Percentiles rank a stretch among this genome's conserved stretches.
phyloP scores from a whole-genome alignment of 2,797 vertebrate species.

The Sciaenops ocellatus region DNA sequence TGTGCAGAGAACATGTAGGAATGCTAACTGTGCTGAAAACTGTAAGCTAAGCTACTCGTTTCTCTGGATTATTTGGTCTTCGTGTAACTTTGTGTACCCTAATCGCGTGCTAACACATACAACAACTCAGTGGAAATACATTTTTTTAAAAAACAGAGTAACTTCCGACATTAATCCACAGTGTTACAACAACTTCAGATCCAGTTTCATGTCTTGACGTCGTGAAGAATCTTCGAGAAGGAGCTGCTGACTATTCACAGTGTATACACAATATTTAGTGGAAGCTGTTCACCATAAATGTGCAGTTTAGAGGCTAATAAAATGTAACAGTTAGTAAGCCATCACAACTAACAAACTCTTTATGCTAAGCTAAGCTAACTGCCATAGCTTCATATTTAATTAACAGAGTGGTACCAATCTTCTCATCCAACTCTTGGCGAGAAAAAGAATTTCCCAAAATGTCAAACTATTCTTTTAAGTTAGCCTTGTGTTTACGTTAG shows the following conservation, averaged over 20 bases:
- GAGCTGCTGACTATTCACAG: conserved; percentile 59
- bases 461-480: too few relatives aligned
- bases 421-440: neutral
- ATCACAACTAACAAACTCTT: neutral
- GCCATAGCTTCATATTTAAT: too few relatives aligned
- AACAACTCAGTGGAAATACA: conserved; percentile 21
- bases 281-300: conserved; percentile 26
- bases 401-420: too few relatives aligned
- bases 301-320: too few relatives aligned
- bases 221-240: conserved; percentile 9
- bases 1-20: neutral
- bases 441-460: too few relatives aligned
- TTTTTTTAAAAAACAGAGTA: neutral
- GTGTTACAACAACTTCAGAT: conserved; percentile 21
- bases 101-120: neutral
- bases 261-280: conserved; percentile 19
- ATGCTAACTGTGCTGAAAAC: conserved; percentile 1
- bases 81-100: neutral
- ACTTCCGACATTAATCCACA: conserved; percentile 39
- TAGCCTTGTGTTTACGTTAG: too few relatives aligned
- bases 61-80: conserved; percentile 35
- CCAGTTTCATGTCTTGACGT: conserved; percentile 9
- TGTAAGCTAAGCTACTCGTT: neutral
- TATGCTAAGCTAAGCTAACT: too few relatives aligned
- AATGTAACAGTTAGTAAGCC: too few relatives aligned